Base-by-base conservation (phyloP, 53 echinoderm and acorn worm genomes). In the Luidia sarsii region DNA sequence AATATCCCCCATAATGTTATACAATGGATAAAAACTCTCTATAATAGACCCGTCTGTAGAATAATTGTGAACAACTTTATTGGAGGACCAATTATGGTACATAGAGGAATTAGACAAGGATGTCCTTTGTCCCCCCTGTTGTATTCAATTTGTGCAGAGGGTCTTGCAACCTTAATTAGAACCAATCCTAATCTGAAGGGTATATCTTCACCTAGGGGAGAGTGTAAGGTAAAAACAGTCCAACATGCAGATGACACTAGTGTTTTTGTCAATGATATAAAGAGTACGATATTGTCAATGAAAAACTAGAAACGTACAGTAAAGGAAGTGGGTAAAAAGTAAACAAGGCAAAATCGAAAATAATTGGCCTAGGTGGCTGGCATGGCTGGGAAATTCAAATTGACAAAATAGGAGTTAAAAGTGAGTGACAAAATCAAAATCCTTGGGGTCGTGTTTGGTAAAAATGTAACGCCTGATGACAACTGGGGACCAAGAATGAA, bases 91-190 rank as follows among this genome's bases (percentile, higher is more conserved):
- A 30, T 69, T 46, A 28, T 1, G 50, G 48, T 69, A 2, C 48
- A 31, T 8, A 5, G 69, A n/a, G 70, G 52, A 14, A 70, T 70
- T 20, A 49, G 52, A 70, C 70, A 51, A 49, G 70, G 70, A 2
- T 70, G 70, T 33, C 70, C 64, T 1, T 24, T 70, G 33, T 70
- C 70, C 1, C 50, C 70, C 0, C 33, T 70, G n/a, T 20, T 70
- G 52, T 70, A 51, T 21, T 3, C 70, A 4, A 51, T 70, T 36
- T 64, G 64, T 38, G 64, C 64, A 0, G 64, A 64, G 18, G 64
- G 70, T 31, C 30, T 70, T 9, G 52, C 52, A 18, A 31, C 25
- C 33, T 31, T 70, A 0, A 11, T 70, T 27, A 50, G 70, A 50
- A 33, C 5, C 25, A 70, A 70, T n/a, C 1, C 0, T 1, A 2